Conservation (phyloP, 2,888 invertebrate genomes). For the Sisyra nigra region DNA sequence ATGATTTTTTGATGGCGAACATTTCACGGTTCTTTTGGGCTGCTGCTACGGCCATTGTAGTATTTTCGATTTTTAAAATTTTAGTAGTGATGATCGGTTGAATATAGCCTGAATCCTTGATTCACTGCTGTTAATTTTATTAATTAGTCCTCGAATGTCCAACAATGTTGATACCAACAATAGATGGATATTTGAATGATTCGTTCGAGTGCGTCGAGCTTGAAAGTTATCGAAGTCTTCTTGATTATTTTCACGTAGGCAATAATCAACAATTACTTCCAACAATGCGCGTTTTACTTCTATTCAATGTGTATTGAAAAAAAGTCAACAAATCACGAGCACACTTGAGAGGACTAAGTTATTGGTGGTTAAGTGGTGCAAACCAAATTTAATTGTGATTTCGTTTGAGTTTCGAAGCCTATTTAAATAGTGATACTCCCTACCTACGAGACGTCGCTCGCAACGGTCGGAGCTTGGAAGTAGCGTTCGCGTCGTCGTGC, state of each 20-base stretch:
- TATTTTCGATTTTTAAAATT: neutral
- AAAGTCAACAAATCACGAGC: neutral
- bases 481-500: constrained; percentile 29
- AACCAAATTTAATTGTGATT: constrained; percentile 5
- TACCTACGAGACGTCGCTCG: constrained; percentile 14
- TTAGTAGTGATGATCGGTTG: constrained; percentile 29
- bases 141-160: too few species aligned
- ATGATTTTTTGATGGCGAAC: constrained; percentile 94
- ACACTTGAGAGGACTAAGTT: constrained; percentile 2
- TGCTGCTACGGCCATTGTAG: constrained; percentile 64
- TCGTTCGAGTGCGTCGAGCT: too few species aligned
- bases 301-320: neutral
- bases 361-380: neutral
- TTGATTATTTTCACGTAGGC: too few species aligned
- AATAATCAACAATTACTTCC: neutral
- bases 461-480: constrained; percentile 34
- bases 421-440: constrained; percentile 27
- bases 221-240: too few species aligned
- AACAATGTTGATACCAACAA: too few species aligned
- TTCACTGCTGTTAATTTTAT: neutral
- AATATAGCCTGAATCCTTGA: constrained; percentile 4
- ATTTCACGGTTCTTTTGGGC: constrained; percentile 89
- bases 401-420: neutral
- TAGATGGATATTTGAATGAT: neutral
- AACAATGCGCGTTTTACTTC: neutral